Evolutionary conservation across 1,140 invertebrate genomes (phyloP).

Genomic region (Hirudo medicinalis): DNA sequence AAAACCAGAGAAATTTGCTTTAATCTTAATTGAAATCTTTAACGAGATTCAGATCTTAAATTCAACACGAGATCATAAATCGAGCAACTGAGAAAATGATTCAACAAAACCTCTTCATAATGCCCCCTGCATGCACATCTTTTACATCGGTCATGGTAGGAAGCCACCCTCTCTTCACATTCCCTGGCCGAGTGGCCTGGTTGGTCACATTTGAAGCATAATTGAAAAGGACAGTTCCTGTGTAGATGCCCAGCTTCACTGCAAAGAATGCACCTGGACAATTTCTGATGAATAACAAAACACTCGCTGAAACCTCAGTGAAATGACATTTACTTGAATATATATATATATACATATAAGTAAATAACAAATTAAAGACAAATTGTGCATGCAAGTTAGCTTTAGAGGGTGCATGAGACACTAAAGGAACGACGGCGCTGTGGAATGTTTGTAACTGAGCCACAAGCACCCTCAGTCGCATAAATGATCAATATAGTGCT

Average conservation of each 20-base stretch:
- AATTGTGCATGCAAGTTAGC: too few species aligned
- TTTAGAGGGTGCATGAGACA: too few species aligned
- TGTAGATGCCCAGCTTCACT: not conserved
- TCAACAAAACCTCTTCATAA: conserved; percentile 7
- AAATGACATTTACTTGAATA: too few species aligned
- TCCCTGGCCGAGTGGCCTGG: not conserved
- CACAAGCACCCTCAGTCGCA: too few species aligned
- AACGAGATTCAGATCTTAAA: not conserved
- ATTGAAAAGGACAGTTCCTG: not conserved
- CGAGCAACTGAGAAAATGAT: not conserved
- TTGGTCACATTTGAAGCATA: not conserved
- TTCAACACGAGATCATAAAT: not conserved
- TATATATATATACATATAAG: too few species aligned
- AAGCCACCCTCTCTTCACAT: not conserved
- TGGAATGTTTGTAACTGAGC: too few species aligned
- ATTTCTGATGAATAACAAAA: not conserved
- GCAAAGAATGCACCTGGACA: not conserved
- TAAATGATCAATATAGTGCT: too few species aligned
- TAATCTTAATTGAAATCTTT: not conserved
- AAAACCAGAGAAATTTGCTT: not conserved
- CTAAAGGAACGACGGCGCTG: too few species aligned
- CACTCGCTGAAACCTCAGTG: too few species aligned
- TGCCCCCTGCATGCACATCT: not conserved
- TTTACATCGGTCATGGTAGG: not conserved
- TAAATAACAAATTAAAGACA: too few species aligned